Evolutionary conservation across 2,797 vertebrate genomes (phyloP).

Genomic region (Pitangus sulphuratus): DNA sequence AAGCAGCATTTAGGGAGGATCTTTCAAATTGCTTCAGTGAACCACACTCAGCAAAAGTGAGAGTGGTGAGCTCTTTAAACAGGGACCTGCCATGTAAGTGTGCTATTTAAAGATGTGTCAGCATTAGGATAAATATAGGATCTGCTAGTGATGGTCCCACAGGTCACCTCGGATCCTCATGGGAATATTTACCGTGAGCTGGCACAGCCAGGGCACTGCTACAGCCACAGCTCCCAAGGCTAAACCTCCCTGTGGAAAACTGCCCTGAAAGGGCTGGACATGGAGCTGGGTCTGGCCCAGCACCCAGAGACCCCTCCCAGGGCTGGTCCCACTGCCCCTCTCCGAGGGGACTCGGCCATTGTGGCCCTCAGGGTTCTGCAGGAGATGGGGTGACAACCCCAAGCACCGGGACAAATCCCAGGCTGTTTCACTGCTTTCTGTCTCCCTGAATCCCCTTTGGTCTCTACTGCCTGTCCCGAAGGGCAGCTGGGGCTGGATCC

Average conservation of each 20-base stretch:
- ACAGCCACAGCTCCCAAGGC: not conserved
- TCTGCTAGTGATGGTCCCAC: rapidly evolving
- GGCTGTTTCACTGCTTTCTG: not conserved
- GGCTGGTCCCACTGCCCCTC: not conserved
- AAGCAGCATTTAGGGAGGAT: not conserved
- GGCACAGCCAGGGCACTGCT: not conserved
- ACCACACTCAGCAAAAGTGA: not conserved
- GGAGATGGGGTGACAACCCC: not conserved
- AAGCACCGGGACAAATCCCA: not conserved
- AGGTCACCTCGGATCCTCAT: not conserved
- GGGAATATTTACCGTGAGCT: not conserved
- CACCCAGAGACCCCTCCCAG: not conserved
- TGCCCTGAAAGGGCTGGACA: rapidly evolving
- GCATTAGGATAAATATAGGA: slow-evolving; percentile 20
- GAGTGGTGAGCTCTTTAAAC: not conserved
- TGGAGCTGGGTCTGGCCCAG: not conserved
- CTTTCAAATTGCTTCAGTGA: not conserved
- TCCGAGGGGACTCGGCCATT: not conserved
- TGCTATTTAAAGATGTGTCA: slow-evolving; percentile 45
- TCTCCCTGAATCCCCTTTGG: not conserved
- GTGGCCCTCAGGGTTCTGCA: not conserved
- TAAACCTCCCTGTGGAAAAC: not conserved
- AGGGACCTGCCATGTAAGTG: not conserved
- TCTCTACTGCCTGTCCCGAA: not conserved
- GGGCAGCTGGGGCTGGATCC: not conserved